Conservation (phyloP, 64 coral and sea anemone species). For the Catalaphyllia jardinei region DNA sequence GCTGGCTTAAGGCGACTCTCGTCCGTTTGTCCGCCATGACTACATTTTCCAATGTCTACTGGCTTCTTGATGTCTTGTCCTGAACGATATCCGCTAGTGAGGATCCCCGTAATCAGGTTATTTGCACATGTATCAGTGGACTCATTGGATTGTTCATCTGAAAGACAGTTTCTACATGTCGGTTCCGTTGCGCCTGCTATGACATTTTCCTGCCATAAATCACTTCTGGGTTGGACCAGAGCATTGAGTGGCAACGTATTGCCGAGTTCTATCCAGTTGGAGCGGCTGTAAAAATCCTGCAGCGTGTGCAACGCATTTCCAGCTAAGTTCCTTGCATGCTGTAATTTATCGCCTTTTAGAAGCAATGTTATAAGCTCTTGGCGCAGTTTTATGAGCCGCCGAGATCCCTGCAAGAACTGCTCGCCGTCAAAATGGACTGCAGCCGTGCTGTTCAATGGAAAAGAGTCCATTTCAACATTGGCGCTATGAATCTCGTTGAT, state of each 20-base stretch:
- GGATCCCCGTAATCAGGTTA: slow-evolving; percentile 60
- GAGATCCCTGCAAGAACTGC: slow-evolving; percentile 36
- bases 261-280: slow-evolving; percentile 85
- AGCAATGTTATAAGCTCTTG: slow-evolving; percentile 50
- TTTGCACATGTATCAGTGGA: slow-evolving; percentile 25
- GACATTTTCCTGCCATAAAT: neutral
- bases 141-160: neutral
- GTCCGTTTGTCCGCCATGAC: slow-evolving; percentile 67
- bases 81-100: slow-evolving; percentile 75
- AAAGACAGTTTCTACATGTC: slow-evolving; percentile 49
- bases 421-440: slow-evolving; percentile 77
- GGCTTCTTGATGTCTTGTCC: slow-evolving; percentile 78
- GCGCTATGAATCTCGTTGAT: slow-evolving; percentile 64
- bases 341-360: slow-evolving; percentile 46
- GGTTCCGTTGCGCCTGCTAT: slow-evolving; percentile 32
- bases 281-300: slow-evolving; percentile 83
- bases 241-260: slow-evolving; percentile 21
- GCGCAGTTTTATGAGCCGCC: slow-evolving; percentile 46
- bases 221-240: slow-evolving; percentile 39
- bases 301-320: slow-evolving; percentile 70
- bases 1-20: slow-evolving; percentile 39
- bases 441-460: slow-evolving; percentile 17
- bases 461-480: slow-evolving; percentile 60
- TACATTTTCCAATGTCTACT: slow-evolving; percentile 58
- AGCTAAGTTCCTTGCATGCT: slow-evolving; percentile 59